phyloP scores from a whole-genome alignment of 2,888 invertebrate genomes.

The Noctua comes region DNA sequence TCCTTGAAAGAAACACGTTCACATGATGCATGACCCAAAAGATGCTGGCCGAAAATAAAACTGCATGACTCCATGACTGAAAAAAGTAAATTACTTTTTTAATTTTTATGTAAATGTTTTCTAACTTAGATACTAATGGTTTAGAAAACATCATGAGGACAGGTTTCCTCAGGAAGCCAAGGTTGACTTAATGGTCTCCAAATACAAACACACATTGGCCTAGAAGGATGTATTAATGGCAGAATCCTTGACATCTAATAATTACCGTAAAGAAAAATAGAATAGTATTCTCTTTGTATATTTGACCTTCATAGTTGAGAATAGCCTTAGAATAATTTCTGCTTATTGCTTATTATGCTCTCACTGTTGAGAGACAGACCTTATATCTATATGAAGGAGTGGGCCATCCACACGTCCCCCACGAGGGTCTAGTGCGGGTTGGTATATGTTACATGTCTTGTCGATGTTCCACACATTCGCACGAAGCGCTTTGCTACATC shows the following conservation, averaged over 20 bases:
- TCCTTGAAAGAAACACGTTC: slow-evolving; percentile 31
- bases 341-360: neutral
- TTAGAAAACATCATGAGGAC: neutral
- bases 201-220: neutral
- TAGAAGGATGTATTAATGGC: neutral
- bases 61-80: neutral
- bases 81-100: slow-evolving; percentile 14
- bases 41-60: slow-evolving; percentile 38
- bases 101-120: neutral
- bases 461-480: too few species aligned
- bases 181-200: neutral
- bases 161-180: neutral
- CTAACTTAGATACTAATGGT: neutral
- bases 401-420: neutral
- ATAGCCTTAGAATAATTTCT: neutral
- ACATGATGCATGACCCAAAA: slow-evolving; percentile 26
- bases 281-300: neutral
- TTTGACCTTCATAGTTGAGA: neutral
- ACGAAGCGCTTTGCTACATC: too few species aligned
- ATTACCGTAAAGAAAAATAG: too few species aligned
- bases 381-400: neutral
- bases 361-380: neutral
- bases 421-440: neutral
- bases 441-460: neutral
- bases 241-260: too few species aligned